Evolutionary conservation across 30 jellyfish, hydroid and myxozoan species (phyloP).

Genomic region (Hydractinia symbiolongicarpus): DNA sequence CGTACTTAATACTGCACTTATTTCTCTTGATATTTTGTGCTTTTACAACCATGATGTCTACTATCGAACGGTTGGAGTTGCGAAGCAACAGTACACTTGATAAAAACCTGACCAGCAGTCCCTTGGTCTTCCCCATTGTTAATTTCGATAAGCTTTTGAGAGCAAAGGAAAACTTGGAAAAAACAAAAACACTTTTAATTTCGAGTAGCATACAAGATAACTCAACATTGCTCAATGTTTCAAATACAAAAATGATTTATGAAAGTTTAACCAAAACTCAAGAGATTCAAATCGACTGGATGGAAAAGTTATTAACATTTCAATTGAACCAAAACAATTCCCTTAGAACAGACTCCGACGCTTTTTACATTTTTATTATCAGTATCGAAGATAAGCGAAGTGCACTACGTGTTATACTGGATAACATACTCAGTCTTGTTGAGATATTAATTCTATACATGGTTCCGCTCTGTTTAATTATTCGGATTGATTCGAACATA

Average conservation of each 20-base stretch:
- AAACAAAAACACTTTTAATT: background rate
- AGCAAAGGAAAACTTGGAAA: background rate
- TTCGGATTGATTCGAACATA: background rate
- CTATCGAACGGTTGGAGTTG: background rate
- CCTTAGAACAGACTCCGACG: background rate
- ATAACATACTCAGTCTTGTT: background rate
- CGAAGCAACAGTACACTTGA: background rate
- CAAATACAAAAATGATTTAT: background rate
- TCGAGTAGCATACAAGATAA: background rate
- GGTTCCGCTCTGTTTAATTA: slow-evolving; percentile 3
- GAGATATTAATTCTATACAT: slow-evolving; percentile 13
- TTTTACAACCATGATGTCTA: slow-evolving; percentile 6
- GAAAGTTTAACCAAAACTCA: background rate
- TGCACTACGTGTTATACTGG: slow-evolving; percentile 1
- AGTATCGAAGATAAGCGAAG: slow-evolving; percentile 10
- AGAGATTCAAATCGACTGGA: slow-evolving; percentile 4
- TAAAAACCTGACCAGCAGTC: background rate
- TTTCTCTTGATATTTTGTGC: slow-evolving; percentile 10
- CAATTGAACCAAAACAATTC: background rate
- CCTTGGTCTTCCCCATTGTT: background rate
- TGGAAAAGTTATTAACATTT: background rate
- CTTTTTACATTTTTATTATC: background rate
- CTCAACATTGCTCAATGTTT: background rate
- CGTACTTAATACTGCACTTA: background rate
- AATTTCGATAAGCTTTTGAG: background rate